Evolutionary conservation across 2,113 vertebrate genomes (phyloP).

Genomic region (Tragelaphus scriptus): DNA sequence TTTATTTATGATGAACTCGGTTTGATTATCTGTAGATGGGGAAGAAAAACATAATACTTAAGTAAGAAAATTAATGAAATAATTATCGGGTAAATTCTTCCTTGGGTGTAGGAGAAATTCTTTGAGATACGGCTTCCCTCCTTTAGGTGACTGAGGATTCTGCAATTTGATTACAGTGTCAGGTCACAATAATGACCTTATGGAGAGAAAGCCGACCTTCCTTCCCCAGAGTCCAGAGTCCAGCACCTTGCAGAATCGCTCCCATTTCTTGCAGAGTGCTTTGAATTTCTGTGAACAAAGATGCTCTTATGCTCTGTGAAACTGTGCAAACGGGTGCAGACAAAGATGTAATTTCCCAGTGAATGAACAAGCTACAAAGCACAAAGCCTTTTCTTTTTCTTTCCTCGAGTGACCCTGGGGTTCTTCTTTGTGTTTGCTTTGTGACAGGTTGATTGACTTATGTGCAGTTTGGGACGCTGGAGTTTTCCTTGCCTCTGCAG

Average conservation of each 20-base stretch:
- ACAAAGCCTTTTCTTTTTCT: not conserved
- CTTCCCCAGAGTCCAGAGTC: not conserved
- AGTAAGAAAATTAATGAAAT: conserved; percentile 30
- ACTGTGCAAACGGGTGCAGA: not conserved
- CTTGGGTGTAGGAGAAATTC: not conserved
- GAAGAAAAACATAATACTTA: not conserved
- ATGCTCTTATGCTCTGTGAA: not conserved
- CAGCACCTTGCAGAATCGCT: not conserved
- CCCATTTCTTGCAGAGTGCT: not conserved
- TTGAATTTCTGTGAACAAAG: conserved; percentile 9
- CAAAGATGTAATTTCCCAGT: not conserved
- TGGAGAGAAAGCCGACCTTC: not conserved
- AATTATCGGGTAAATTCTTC: conserved; percentile 17
- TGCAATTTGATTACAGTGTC: not conserved
- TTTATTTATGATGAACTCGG: not conserved
- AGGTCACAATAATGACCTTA: not conserved
- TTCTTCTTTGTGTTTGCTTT: conserved; percentile 54
- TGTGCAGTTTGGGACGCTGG: conserved; percentile 42
- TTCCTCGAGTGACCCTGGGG: conserved; percentile 35
- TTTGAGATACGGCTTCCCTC: not conserved
- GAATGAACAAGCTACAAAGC: not conserved
- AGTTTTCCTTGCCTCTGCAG: not conserved
- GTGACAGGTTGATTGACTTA: conserved; percentile 62
- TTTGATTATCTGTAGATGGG: conserved; percentile 18
- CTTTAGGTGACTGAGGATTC: not conserved